phyloP scores from a whole-genome alignment of 2,113 vertebrate species.

The Piliocolobus tephrosceles region DNA sequence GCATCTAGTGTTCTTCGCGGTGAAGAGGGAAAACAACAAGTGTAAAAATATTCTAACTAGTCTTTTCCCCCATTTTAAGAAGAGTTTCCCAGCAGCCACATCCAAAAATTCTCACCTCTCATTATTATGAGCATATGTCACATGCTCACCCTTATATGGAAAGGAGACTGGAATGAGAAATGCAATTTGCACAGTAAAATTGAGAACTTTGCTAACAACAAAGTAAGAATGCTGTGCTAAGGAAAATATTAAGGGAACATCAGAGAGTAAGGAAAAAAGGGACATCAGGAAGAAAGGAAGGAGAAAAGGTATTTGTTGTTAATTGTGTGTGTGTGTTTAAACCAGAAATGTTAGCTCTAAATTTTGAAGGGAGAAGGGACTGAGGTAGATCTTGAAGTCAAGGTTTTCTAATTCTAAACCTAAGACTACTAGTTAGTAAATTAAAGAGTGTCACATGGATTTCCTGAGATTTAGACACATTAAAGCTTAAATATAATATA shows the following conservation, averaged over 20 bases:
- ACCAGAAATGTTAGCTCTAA: neutral
- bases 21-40: neutral
- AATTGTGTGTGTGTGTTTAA: neutral
- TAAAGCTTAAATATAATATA: neutral
- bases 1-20: neutral
- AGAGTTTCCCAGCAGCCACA: neutral
- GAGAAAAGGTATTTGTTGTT: neutral
- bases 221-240: neutral
- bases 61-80: neutral
- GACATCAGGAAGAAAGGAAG: neutral
- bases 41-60: neutral
- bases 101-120: neutral
- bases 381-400: neutral
- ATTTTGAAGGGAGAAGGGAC: neutral
- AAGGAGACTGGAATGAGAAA: neutral
- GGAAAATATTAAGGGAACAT: neutral
- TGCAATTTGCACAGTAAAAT: neutral
- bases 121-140: neutral
- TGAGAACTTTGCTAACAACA: neutral
- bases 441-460: neutral
- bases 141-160: neutral
- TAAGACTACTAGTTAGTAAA: neutral
- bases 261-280: neutral
- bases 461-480: neutral
- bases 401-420: neutral